phyloP scores from a whole-genome alignment of 2,797 vertebrate species.

The Rhincodon typus region DNA sequence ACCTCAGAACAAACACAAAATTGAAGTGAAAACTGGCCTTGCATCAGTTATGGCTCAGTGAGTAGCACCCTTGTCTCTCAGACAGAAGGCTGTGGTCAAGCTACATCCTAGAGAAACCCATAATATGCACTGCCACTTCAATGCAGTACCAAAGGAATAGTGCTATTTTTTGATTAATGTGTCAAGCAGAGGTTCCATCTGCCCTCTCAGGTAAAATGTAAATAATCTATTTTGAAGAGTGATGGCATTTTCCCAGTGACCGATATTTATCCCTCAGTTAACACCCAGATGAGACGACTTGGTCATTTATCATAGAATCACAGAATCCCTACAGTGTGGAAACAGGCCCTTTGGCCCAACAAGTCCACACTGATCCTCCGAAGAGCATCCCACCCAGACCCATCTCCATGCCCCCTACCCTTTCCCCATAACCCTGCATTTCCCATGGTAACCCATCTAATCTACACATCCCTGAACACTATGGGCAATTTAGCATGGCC shows the following conservation, averaged over 20 bases:
- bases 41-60: neutral
- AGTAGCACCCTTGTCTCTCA: neutral
- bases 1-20: neutral
- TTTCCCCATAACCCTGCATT: too few relatives aligned
- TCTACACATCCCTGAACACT: too few relatives aligned
- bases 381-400: too few relatives aligned
- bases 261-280: neutral
- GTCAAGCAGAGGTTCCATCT: neutral
- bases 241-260: neutral
- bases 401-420: too few relatives aligned
- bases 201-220: neutral
- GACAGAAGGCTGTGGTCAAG: neutral
- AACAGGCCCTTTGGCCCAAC: too few relatives aligned
- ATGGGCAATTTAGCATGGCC: too few relatives aligned
- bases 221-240: neutral
- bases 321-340: too few relatives aligned
- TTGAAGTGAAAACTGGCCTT: neutral
- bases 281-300: neutral
- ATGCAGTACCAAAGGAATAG: neutral
- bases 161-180: neutral
- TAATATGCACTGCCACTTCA: neutral
- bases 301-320: neutral
- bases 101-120: neutral
- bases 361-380: too few relatives aligned
- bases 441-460: too few relatives aligned